A percentile compares a stretch with the other conserved stretches of the same genome.
Conservation (phyloP, 2,113 vertebrate species). For the Addax nasomaculatus region DNA sequence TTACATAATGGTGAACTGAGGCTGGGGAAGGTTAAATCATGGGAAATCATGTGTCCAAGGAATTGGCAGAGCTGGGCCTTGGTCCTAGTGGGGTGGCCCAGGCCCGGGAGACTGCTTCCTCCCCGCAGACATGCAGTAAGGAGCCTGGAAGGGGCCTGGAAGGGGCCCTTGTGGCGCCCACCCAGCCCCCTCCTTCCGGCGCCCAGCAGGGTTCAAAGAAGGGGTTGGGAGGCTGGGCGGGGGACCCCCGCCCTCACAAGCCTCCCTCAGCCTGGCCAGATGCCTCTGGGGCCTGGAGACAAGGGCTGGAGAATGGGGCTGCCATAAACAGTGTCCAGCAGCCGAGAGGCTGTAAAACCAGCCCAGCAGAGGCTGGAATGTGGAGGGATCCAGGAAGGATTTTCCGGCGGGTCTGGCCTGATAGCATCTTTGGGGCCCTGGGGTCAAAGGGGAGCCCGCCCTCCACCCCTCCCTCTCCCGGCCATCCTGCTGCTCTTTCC, state of each 20-base stretch:
- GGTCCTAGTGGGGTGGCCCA: neutral
- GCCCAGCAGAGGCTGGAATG: slow-evolving; percentile 64
- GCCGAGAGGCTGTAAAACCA: slow-evolving; percentile 68
- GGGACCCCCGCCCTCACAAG: slow-evolving; percentile 44
- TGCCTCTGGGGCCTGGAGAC: slow-evolving; percentile 72
- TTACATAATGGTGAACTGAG: neutral
- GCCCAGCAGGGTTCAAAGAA: slow-evolving; percentile 71
- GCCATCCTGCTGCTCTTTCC: slow-evolving; percentile 28
- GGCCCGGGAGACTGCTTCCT: neutral
- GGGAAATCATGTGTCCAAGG: neutral
- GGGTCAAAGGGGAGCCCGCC: slow-evolving; percentile 67
- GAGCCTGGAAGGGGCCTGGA: slow-evolving; percentile 6
- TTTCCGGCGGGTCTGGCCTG: slow-evolving; percentile 67
- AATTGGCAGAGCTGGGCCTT: neutral
- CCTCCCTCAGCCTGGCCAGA: slow-evolving; percentile 62
- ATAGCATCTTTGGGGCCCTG: slow-evolving; percentile 72
- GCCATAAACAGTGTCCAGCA: slow-evolving; percentile 70
- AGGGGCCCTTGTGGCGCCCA: neutral
- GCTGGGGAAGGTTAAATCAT: neutral
- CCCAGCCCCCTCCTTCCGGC: slow-evolving; percentile 50
- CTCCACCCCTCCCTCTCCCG: slow-evolving; percentile 21
- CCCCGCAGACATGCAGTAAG: neutral
- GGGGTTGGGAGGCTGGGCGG: slow-evolving; percentile 37
- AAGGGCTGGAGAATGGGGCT: slow-evolving; percentile 65
- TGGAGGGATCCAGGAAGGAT: slow-evolving; percentile 61